These are phyloP conservation scores for Umimayanthus chanpuru DNA, from an alignment of 92 coral and sea anemone genomes.

Conservation along the genomic window DNA sequence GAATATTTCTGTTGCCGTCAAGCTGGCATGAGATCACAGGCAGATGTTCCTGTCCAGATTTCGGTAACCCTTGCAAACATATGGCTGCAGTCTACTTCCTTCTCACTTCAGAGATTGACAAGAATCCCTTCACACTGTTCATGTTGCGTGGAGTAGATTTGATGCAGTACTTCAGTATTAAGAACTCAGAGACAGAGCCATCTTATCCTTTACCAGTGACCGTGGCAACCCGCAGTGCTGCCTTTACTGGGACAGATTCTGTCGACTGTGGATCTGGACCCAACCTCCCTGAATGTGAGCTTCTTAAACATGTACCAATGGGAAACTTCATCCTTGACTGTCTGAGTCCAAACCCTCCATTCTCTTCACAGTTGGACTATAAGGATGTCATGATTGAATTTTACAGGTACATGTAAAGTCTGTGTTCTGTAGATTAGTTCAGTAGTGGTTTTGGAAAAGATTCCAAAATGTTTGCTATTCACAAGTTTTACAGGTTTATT, in stretches of 20 bases:
- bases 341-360: conserved; percentile 51
- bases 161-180: conserved; percentile 47
- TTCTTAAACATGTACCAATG: conserved; percentile 43
- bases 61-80: conserved; percentile 54
- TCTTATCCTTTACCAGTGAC: conserved; percentile 51
- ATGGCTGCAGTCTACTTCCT: conserved; percentile 56
- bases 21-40: conserved; percentile 44
- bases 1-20: conserved; percentile 38
- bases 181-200: conserved; percentile 49
- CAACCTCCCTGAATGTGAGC: conserved; percentile 40
- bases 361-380: conserved; percentile 48
- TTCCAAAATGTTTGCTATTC: too few relatives aligned
- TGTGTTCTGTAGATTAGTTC: too few relatives aligned
- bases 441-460: too few relatives aligned
- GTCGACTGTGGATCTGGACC: conserved; percentile 11
- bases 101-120: conserved; percentile 56
- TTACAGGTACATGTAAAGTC: conserved; percentile 47
- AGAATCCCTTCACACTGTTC: conserved; percentile 54
- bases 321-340: conserved; percentile 53
- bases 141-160: conserved; percentile 44
- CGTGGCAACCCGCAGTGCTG: neutral
- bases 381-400: conserved; percentile 56
- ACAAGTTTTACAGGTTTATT: too few relatives aligned
- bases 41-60: conserved; percentile 53
- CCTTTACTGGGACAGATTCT: neutral